Conservation (phyloP, 2,797 vertebrate species). For the Apogon hyalosoma region DNA sequence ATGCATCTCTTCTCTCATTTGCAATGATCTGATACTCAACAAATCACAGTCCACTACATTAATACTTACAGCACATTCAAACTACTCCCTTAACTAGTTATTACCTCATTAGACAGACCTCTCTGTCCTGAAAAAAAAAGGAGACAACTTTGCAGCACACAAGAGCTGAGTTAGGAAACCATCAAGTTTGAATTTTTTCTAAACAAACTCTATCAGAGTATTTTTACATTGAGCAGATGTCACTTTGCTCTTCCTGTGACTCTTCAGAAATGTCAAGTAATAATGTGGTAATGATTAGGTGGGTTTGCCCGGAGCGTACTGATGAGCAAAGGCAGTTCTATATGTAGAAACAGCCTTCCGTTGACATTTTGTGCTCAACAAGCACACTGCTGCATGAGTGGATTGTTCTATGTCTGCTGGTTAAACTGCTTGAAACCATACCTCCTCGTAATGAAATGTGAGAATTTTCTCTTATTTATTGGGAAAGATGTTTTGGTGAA, state of each 20-base stretch:
- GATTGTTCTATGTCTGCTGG: constrained; percentile 17
- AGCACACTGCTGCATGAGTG: background rate
- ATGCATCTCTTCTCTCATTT: constrained; percentile 8
- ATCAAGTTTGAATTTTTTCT: constrained; percentile 21
- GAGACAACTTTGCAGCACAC: constrained; percentile 13
- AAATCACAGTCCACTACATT: constrained; percentile 22
- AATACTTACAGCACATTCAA: constrained; percentile 7
- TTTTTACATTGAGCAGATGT: constrained; percentile 45
- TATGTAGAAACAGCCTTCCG: constrained; percentile 38
- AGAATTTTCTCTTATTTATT: background rate
- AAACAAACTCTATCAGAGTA: constrained; percentile 30
- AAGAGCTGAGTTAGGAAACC: constrained; percentile 18
- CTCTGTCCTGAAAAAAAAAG: constrained; percentile 25
- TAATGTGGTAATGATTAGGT: constrained; percentile 54
- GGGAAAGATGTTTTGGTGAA: no score
- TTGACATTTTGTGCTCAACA: constrained; percentile 50
- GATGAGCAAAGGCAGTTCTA: constrained; percentile 31
- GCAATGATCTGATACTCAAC: constrained; percentile 8
- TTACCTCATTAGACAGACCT: constrained; percentile 33
- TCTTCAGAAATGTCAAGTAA: constrained; percentile 63
- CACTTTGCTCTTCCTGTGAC: constrained; percentile 26
- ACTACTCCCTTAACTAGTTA: constrained; percentile 50
- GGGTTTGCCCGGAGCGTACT: constrained; percentile 25
- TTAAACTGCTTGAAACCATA: background rate
- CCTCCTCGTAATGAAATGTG: background rate